Evolutionary conservation across 2,113 vertebrate species (phyloP).

Genomic region (Campylomormyrus numenius): DNA sequence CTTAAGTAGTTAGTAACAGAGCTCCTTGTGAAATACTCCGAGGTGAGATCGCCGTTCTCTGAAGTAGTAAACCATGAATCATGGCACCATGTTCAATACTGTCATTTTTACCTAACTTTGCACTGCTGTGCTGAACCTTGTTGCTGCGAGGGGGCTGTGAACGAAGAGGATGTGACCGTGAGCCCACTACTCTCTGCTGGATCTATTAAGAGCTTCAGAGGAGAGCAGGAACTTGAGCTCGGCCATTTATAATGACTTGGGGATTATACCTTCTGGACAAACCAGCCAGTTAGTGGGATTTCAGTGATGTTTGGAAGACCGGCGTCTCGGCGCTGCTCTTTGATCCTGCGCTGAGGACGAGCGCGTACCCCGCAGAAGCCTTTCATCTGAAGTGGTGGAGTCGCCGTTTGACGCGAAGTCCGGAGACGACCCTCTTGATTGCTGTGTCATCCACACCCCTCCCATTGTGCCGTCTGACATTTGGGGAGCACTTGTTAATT

Average conservation of each 20-base stretch:
- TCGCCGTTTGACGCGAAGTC: not conserved
- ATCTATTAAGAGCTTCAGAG: not conserved
- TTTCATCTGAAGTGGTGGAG: not conserved
- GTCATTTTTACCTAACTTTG: not conserved
- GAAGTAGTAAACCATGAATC: not conserved
- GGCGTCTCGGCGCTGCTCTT: not conserved
- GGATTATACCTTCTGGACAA: not conserved
- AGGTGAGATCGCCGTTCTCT: not conserved
- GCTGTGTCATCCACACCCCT: not conserved
- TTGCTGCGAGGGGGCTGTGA: not conserved
- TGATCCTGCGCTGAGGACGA: not conserved
- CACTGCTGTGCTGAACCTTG: not conserved
- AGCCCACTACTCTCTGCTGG: not conserved
- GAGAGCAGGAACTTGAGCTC: not conserved
- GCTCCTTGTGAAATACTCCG: not conserved
- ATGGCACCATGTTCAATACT: not conserved
- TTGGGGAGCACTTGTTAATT: not conserved
- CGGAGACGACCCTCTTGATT: not conserved
- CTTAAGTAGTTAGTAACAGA: not conserved
- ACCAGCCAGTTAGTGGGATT: not conserved
- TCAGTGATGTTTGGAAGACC: not conserved
- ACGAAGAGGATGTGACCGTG: not conserved
- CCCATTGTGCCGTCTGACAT: not conserved
- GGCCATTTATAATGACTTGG: not conserved
- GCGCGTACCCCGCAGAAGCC: not conserved